Evolutionary conservation across 1,140 invertebrate genomes (phyloP).

Genomic region (Panulirus ornatus): DNA sequence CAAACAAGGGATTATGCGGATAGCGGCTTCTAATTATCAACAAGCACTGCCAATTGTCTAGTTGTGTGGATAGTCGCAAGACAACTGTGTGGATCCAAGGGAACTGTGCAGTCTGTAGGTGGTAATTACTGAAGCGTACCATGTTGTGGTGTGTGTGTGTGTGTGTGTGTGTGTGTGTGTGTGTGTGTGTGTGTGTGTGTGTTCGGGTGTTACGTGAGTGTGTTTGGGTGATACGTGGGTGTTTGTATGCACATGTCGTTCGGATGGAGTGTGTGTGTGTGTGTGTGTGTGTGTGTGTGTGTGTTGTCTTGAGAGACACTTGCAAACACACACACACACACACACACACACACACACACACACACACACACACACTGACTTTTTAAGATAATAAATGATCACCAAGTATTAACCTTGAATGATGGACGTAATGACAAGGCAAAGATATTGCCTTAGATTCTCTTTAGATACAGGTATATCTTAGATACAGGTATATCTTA

Average conservation of each 20-base stretch:
- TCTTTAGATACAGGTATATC: no score
- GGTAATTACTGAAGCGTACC: constrained; percentile 30
- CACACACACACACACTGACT: no score
- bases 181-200: constrained; percentile 11
- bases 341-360: no score
- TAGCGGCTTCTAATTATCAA: constrained; percentile 66
- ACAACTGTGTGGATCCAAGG: constrained; percentile 47
- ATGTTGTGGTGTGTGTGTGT: constrained; percentile 16
- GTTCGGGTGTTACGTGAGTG: neutral
- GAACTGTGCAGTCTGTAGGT: neutral
- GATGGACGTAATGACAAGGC: no score
- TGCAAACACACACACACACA: no score
- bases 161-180: constrained; percentile 3
- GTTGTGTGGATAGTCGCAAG: constrained; percentile 51
- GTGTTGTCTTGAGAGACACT: no score
- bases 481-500: no score
- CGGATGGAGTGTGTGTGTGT: constrained; percentile 4
- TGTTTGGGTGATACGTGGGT: neutral
- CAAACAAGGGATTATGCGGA: constrained; percentile 69
- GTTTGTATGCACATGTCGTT: neutral
- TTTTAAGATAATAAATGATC: no score
- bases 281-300: constrained; percentile 27
- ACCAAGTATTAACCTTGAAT: no score
- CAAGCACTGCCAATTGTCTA: constrained; percentile 58
- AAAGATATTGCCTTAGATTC: no score